Conservation (phyloP, 2,888 invertebrate genomes). For the Iselma pallidipennis region DNA sequence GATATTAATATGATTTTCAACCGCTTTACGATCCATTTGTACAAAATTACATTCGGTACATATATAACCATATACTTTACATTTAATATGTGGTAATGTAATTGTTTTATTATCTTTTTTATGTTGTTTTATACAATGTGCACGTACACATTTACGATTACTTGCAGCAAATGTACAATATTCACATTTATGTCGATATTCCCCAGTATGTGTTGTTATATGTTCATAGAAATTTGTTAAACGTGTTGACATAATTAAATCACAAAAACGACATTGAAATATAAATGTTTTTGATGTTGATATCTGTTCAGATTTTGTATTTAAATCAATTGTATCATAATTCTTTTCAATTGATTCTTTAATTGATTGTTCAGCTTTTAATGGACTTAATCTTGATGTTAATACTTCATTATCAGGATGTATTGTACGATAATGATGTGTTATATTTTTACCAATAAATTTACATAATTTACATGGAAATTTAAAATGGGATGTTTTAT, state of each 20-base stretch:
- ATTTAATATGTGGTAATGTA: slow-evolving; percentile 21
- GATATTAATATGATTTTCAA: slow-evolving; percentile 65
- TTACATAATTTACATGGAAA: slow-evolving; percentile 64
- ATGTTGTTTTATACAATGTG: slow-evolving; percentile 40
- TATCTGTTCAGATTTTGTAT: neutral
- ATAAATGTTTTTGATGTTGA: slow-evolving; percentile 8
- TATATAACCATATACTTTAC: slow-evolving; percentile 56
- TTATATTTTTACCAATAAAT: slow-evolving; percentile 64
- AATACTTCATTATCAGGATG: slow-evolving; percentile 70
- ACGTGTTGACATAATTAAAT: slow-evolving; percentile 27
- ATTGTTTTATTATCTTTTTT: slow-evolving; percentile 28
- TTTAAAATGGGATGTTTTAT: slow-evolving; percentile 20
- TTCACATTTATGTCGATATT: slow-evolving; percentile 70
- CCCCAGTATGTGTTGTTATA: slow-evolving; percentile 76
- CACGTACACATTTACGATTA: slow-evolving; percentile 40
- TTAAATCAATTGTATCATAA: slow-evolving; percentile 26
- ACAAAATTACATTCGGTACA: slow-evolving; percentile 75
- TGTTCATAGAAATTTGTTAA: slow-evolving; percentile 69
- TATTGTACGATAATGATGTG: slow-evolving; percentile 66
- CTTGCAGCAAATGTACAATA: slow-evolving; percentile 57
- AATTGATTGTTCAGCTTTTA: slow-evolving; percentile 61
- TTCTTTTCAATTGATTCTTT: slow-evolving; percentile 55
- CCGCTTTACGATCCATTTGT: slow-evolving; percentile 65
- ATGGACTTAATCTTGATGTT: slow-evolving; percentile 63
- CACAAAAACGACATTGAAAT: slow-evolving; percentile 52